Evolutionary conservation across 2,113 vertebrate genomes (phyloP), one percentile per base, ranked within the genome.

Genomic region (Alexandromys fortis): DNA sequence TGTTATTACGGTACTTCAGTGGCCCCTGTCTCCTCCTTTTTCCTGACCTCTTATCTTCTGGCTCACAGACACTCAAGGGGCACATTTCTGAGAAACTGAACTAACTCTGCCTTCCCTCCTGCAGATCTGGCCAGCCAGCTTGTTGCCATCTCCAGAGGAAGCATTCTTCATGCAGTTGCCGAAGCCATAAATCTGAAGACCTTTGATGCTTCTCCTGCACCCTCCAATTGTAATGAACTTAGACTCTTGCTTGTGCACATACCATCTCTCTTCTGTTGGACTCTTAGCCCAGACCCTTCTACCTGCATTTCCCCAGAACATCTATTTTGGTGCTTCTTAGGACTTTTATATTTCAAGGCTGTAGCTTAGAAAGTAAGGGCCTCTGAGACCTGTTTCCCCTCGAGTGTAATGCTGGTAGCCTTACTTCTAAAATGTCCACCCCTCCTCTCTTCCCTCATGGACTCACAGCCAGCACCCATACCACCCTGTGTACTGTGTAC

Each of bases 341-440:
- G 30, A 88, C 33, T 91, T 73, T 45, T 72, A 7, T 63, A 42
- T 92, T 75, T 95, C 61, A 75, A 1, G 3, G 22, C 52, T 92
- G 92, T 92, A 90, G 30, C 35, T 85, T 94, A 79, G 55, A 76
- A 89, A 49, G 45, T 87, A 5, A 89, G 19, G 61, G 38, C 73
- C 49, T 91, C 75, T 77, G 12, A 89, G 52, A 47, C 73, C 58
- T 47, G 7, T 70, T 86, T 61, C 72, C 65, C 5, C 1, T 72
- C 6, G 14, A 63, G 42, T 63, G n/a, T 82, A 47, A 8, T 77
- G 75, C 63, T 49, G 8, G 3, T 6, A 14, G 49, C 17, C 67
- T 42, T 45, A 16, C 42, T 42, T 42, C 6, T 28, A 17, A 17
- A 24, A 42, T 17, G 68, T 19, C 70, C 17, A 68, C 21, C 12